Percentiles rank a stretch among this genome's conserved stretches.
phyloP scores from a whole-genome alignment of 35 echinoderm and acorn worm species.

The Diadema setosum region DNA sequence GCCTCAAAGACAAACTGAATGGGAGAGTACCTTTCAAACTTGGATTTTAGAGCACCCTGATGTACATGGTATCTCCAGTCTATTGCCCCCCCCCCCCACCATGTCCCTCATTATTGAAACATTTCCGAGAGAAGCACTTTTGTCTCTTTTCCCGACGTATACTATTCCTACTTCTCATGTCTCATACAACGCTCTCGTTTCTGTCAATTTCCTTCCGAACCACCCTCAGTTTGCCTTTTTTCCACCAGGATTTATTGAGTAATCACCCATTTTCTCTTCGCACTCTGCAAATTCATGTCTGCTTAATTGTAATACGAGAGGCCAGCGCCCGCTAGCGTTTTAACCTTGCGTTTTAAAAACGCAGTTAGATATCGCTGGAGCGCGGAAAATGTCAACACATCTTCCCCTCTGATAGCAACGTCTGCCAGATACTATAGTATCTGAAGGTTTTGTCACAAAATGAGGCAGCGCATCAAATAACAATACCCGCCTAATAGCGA shows the following conservation, averaged over 20 bases:
- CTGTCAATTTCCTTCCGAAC: conserved; percentile 4
- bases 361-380: background rate
- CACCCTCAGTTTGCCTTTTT: background rate
- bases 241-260: conserved; percentile 9
- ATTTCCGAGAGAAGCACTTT: no score
- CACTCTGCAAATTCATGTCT: background rate
- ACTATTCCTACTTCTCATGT: background rate
- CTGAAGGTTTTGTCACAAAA: background rate
- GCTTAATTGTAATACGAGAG: background rate
- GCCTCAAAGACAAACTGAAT: no score
- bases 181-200: background rate
- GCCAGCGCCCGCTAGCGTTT: background rate
- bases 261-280: background rate
- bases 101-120: no score
- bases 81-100: no score
- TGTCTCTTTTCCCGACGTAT: no score
- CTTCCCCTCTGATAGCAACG: background rate
- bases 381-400: background rate
- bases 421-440: background rate
- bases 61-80: background rate
- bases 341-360: background rate
- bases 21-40: no score
- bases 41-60: no score
- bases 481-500: background rate
- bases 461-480: background rate